Evolutionary conservation across 2,888 invertebrate genomes (phyloP), one percentile per base, ranked within the genome.

Genomic region (Hypsopygia costalis): DNA sequence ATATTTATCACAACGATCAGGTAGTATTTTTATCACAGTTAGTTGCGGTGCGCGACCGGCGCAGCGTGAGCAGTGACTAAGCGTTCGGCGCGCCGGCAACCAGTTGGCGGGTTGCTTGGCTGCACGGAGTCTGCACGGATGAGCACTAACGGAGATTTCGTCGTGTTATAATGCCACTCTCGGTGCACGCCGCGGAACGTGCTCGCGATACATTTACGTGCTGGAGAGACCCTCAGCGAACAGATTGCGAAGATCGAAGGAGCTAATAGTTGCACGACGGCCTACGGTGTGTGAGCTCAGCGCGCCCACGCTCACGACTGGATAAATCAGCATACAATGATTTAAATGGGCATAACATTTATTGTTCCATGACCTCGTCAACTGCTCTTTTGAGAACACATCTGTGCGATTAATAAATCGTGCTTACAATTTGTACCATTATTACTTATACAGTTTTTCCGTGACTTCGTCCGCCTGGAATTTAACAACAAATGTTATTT

Each of bases 11-110:
- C 67, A 58, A 52, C 46, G 46, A 38, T 52, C 51, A 56, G 52
- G 55, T 46, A 44, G 41, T 34, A 46, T 59, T 59, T 63, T 56
- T 63, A 73, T 69, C 67, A 66, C 68, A 72, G 67, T 58, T 11
- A 60, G 54, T 54, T 47, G 61, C 55, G 61, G 58, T 70, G 67
- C 68, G 66, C 58, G 59, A 58, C 63, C 59, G 60, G 48, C 55
- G 72, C 70, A 62, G 55, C 61, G 53, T 65, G 59, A 51, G 65
- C 57, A 62, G 69, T 80, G 80, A 81, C 80, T 80, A 79, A 78
- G 69, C 69, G 69, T 56, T 66, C 63, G 66, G 69, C 68, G 62
- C 59, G 65, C 16, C 16, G 51, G 46, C 58, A 56, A 51, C 39
- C n/a, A 54, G 47, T 50, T 42, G 41, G 52, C 55, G 51, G 52